A percentile compares a stretch with the other conserved stretches of the same genome.
These are phyloP conservation scores for Myopa testacea DNA, from an alignment of 2,888 invertebrate genomes.

Conservation along the genomic window DNA sequence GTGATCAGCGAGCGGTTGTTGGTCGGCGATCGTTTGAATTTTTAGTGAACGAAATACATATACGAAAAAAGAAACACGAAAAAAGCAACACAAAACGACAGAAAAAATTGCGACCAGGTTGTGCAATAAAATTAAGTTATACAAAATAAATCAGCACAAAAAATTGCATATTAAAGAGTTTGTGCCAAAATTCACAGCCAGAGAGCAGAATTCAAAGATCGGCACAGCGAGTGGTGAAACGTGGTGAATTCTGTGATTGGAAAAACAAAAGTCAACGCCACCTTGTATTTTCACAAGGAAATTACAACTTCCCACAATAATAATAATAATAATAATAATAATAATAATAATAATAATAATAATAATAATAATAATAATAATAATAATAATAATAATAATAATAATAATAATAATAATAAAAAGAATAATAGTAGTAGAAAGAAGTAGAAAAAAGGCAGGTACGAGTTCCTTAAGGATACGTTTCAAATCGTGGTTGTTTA, in stretches of 20 bases:
- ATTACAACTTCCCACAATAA: no score
- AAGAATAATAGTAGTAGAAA: neutral
- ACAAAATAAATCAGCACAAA: conserved; percentile 8
- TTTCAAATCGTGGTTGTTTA: no score
- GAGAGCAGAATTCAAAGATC: conserved; percentile 1
- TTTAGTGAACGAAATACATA: neutral
- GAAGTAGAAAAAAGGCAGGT: neutral
- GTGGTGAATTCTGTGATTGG: neutral
- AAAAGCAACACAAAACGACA: neutral
- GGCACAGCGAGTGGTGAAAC: neutral
- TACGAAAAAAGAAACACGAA: neutral
- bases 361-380: neutral
- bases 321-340: neutral
- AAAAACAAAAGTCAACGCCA: neutral
- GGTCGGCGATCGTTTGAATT: conserved; percentile 16
- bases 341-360: neutral
- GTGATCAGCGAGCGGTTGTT: conserved; percentile 31
- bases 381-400: neutral
- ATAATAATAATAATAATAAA: neutral
- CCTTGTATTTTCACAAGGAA: neutral
- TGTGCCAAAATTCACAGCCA: conserved; percentile 1
- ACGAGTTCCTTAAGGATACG: no score
- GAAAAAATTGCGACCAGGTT: conserved; percentile 18
- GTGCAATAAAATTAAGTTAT: conserved; percentile 20
- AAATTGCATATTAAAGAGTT: conserved; percentile 4